Base-by-base conservation (phyloP, 2,113 vertebrate species). In the Catharus fuscescens region DNA sequence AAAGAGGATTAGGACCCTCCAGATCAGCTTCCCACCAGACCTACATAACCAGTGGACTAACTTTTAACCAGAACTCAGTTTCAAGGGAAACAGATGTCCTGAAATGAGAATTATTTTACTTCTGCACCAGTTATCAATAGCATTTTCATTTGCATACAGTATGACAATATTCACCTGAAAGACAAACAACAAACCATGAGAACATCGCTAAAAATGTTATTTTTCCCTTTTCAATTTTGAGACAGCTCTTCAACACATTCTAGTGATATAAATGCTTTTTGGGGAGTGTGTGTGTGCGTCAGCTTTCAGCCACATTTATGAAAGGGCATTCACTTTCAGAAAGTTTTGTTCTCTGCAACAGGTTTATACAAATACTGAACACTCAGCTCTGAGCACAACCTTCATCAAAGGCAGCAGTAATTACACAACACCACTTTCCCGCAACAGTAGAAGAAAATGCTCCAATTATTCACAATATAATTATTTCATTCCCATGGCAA, bases 401-500 rank as follows among this genome's bases (percentile, higher is more conserved):
- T 48, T 48, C 67, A 48, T 74, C 74, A 80, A 93, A 95, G 53
- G 45, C n/a, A 88, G n/a, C 9, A 4, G 17, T 86, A 94, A 96
- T 90, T 86, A 88, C 2, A 90, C 81, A 93, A 61, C 67, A 73
- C 18, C 54, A 32, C 28, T 74, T 92, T 56, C 40, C 73, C 45
- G 50, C 52, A 38, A 74, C 44, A 71, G 60, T 11, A 57, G 83
- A 82, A 90, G 71, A 88, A 90, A 95, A 82, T 4, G 17, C 81
- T 93, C 54, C 47, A 60, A 26, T 93, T 93, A 94, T 80, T 84
- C 65, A 62, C 67, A 94, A 92, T 32, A 7, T 71, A 93, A 90
- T 95, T 90, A 92, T 28, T 88, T 48, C 60, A 80, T 95, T 71
- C 76, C 94, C 95, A 94, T 93, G 88, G 88, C 82, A 97, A 96